Evolutionary conservation across 1,140 invertebrate species (phyloP).

Genomic region (Sarcophaga bullata): DNA sequence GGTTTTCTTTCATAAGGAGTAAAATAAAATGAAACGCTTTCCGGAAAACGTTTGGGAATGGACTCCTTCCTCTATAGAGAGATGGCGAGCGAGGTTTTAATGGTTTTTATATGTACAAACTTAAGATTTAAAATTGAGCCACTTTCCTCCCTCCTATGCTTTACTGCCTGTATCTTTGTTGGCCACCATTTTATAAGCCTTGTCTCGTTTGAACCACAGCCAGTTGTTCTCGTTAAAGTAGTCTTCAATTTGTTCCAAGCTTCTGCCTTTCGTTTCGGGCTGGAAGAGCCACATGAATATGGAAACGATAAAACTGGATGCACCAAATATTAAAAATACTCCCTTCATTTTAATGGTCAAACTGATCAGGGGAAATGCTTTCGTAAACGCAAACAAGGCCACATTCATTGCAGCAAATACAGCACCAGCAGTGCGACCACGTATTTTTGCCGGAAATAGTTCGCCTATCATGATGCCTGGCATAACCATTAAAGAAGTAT

Average conservation of each 20-base stretch:
- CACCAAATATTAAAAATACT: conserved; percentile 76
- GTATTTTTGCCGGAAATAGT: conserved; percentile 74
- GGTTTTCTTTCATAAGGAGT: no score
- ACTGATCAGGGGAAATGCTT: conserved; percentile 74
- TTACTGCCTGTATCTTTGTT: conserved; percentile 22
- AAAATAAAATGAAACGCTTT: no score
- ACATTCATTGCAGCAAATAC: conserved; percentile 78
- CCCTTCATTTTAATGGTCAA: conserved; percentile 71
- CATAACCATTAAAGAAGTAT: conserved; percentile 78
- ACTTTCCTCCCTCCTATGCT: neutral
- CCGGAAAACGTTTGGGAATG: no score
- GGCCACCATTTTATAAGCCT: conserved; percentile 52
- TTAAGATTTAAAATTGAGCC: neutral
- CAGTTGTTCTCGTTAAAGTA: conserved; percentile 76
- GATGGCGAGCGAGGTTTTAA: conserved; percentile 18
- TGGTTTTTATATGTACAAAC: conserved; percentile 20
- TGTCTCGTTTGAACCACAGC: conserved; percentile 68
- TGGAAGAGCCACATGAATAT: conserved; percentile 77
- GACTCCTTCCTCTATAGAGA: neutral
- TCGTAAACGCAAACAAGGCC: conserved; percentile 77
- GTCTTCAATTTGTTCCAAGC: conserved; percentile 82
- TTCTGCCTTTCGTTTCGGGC: conserved; percentile 85
- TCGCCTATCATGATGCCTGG: conserved; percentile 78
- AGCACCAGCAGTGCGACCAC: conserved; percentile 74
- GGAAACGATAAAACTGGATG: conserved; percentile 72